Conservation (phyloP, 23 tunicate species). For the Styela clava region DNA sequence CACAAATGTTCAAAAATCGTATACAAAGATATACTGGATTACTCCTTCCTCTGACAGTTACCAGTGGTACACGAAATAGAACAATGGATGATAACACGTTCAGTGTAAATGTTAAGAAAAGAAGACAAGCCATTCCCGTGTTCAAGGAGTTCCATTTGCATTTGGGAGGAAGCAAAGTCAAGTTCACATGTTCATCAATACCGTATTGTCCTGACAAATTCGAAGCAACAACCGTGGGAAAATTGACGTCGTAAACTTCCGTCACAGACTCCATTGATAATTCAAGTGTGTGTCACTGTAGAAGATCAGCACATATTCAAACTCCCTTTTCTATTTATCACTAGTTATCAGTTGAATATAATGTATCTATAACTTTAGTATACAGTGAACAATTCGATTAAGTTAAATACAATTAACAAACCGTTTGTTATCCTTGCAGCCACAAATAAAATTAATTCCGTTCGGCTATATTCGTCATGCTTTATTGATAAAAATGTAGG, state of each 20-base stretch:
- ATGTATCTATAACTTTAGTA: too few species aligned
- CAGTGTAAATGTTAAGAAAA: constrained; percentile 47
- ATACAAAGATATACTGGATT: constrained; percentile 93
- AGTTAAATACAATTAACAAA: too few species aligned
- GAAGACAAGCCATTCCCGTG: constrained; percentile 25
- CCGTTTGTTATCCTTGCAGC: too few species aligned
- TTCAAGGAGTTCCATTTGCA: constrained; percentile 79
- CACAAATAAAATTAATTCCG: too few species aligned
- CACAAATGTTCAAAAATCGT: constrained; percentile 66
- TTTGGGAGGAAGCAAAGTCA: not conserved
- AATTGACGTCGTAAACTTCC: not conserved
- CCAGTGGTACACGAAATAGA: constrained; percentile 81
- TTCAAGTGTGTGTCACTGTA: too few species aligned
- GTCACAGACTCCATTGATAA: not conserved
- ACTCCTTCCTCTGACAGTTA: constrained; percentile 73
- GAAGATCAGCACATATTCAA: too few species aligned
- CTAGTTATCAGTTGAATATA: too few species aligned
- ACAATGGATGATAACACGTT: constrained; percentile 61
- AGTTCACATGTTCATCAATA: not conserved
- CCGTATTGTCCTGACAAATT: not conserved
- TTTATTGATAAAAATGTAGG: too few species aligned
- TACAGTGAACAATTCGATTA: too few species aligned
- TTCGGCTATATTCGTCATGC: too few species aligned
- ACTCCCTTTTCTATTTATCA: too few species aligned
- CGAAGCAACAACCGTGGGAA: not conserved